Conservation (phyloP, 2,113 vertebrate genomes). For the Heptranchias perlo region DNA sequence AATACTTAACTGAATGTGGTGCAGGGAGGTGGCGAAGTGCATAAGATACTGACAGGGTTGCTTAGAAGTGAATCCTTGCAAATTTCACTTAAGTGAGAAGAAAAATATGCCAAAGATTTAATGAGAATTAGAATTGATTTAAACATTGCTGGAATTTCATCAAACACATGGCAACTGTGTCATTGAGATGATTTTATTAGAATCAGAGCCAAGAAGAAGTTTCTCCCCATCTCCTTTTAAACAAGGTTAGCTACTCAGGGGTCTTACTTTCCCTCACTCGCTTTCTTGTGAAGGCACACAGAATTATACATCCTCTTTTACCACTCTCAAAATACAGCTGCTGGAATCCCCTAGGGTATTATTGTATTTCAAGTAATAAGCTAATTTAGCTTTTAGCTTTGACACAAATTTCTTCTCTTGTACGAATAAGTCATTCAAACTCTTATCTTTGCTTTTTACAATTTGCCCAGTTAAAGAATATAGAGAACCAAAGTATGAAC, state of each 20-base stretch:
- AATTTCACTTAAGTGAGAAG: neutral
- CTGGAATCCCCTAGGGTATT: neutral
- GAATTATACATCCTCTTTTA: neutral
- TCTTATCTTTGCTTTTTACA: constrained; percentile 11
- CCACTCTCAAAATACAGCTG: neutral
- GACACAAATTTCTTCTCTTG: neutral
- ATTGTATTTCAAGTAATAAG: constrained; percentile 27
- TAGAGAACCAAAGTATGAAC: neutral
- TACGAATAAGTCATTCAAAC: constrained; percentile 1
- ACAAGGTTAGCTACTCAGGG: neutral
- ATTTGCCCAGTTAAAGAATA: neutral
- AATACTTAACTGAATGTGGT: neutral
- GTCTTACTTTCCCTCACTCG: neutral
- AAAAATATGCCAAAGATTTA: neutral
- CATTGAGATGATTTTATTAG: neutral
- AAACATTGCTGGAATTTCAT: no score
- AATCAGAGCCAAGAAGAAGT: neutral
- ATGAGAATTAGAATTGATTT: no score
- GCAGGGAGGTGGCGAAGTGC: neutral
- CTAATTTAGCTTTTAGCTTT: constrained; percentile 8
- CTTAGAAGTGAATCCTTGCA: neutral
- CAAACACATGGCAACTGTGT: neutral
- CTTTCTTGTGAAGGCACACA: neutral
- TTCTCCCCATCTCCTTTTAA: neutral
- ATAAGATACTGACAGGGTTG: neutral